A percentile compares a stretch with the other conserved stretches of the same genome.
Evolutionary conservation across 2,888 invertebrate genomes (phyloP).

Genomic region (Agriopis leucophaearia): DNA sequence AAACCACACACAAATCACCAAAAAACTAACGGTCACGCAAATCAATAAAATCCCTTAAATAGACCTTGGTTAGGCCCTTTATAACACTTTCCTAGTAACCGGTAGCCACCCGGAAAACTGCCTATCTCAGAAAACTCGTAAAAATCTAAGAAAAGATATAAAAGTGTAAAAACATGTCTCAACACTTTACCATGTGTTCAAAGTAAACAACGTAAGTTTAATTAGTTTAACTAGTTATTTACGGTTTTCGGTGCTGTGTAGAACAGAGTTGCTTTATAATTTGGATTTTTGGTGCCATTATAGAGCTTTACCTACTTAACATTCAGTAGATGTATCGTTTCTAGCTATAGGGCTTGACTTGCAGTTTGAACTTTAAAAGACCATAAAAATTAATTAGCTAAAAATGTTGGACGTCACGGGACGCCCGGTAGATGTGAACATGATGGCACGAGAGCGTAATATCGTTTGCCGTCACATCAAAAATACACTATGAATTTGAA

Average conservation of each 20-base stretch:
- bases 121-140: slow-evolving; percentile 12
- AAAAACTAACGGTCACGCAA: neutral
- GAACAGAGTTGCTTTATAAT: neutral
- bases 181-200: slow-evolving; percentile 17
- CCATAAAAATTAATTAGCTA: too few species aligned
- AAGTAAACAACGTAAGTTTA: slow-evolving; percentile 18
- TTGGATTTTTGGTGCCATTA: too few species aligned
- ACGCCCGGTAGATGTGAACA: too few species aligned
- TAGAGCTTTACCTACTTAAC: too few species aligned
- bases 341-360: too few species aligned
- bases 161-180: slow-evolving; percentile 14
- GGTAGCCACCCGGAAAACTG: slow-evolving; percentile 17
- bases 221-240: slow-evolving; percentile 19
- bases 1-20: neutral
- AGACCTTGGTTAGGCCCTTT: slow-evolving; percentile 1
- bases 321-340: too few species aligned
- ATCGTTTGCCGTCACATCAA: too few species aligned
- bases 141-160: slow-evolving; percentile 13
- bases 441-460: too few species aligned
- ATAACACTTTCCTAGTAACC: slow-evolving; percentile 11
- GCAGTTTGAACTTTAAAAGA: too few species aligned
- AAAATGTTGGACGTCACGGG: too few species aligned
- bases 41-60: slow-evolving; percentile 13
- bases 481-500: too few species aligned
- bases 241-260: slow-evolving; percentile 4